phyloP scores from a whole-genome alignment of 1,140 invertebrate species.

The Aphis craccivora region DNA sequence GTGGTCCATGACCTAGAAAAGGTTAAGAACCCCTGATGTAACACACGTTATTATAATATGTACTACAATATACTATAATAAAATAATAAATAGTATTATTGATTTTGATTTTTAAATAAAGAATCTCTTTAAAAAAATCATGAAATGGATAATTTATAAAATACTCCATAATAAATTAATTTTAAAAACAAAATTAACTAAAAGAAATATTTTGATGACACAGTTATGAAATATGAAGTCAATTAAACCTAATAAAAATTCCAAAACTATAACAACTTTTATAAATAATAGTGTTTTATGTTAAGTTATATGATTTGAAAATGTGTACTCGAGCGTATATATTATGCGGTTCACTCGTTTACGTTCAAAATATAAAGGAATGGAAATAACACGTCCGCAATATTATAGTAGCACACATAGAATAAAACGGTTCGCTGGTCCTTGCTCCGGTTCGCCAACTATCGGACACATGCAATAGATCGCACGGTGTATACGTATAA shows the following conservation, averaged over 20 bases:
- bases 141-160: not conserved
- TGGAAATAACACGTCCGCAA: not conserved
- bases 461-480: not conserved
- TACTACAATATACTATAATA: not conserved
- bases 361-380: slow-evolving; percentile 13
- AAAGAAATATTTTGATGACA: not conserved
- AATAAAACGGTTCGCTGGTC: slow-evolving; percentile 23
- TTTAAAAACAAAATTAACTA: not conserved
- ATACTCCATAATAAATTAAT: not conserved
- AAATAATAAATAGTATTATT: not conserved
- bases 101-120: not conserved
- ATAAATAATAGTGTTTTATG: slow-evolving; percentile 24
- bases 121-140: not conserved
- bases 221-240: not conserved
- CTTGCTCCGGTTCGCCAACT: slow-evolving; percentile 24
- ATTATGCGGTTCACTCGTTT: slow-evolving; percentile 48
- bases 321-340: slow-evolving; percentile 29
- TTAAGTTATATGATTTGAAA: slow-evolving; percentile 34
- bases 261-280: not conserved
- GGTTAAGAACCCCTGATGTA: not conserved
- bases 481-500: not conserved
- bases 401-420: not conserved
- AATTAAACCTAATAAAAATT: not conserved
- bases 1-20: not conserved
- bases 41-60: not conserved